A percentile compares a stretch with the other conserved stretches of the same genome.
These are phyloP conservation scores for Yponomeuta malinellus DNA, from an alignment of 2,888 invertebrate genomes.

Conservation along the genomic window DNA sequence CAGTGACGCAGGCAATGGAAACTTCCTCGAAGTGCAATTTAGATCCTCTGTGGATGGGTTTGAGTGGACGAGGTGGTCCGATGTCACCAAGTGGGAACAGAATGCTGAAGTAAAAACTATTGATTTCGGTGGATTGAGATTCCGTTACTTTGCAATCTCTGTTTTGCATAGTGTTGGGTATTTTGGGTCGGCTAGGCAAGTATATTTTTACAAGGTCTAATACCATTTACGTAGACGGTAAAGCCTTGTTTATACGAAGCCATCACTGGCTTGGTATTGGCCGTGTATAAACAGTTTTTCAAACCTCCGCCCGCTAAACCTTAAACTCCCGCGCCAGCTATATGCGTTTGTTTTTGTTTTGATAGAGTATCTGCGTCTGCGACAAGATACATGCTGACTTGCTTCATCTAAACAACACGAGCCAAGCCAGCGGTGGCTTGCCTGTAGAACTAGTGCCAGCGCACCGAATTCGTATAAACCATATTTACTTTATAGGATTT, in stretches of 20 bases:
- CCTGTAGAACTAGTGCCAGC: no score
- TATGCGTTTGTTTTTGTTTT: no score
- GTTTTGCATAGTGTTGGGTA: constrained; percentile 44
- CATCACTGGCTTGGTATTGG: no score
- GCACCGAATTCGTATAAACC: no score
- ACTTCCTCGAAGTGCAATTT: constrained; percentile 44
- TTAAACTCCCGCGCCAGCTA: no score
- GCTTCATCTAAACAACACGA: no score
- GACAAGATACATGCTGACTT: no score
- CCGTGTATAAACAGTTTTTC: no score
- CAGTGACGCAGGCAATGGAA: constrained; percentile 53
- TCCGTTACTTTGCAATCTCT: constrained; percentile 44
- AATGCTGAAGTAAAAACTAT: constrained; percentile 42
- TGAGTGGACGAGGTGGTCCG: constrained; percentile 40
- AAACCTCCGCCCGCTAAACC: no score
- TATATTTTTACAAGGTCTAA: constrained; percentile 32
- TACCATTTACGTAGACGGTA: not conserved
- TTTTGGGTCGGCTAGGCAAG: constrained; percentile 51
- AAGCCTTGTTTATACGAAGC: no score
- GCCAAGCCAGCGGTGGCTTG: no score
- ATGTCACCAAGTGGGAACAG: constrained; percentile 32
- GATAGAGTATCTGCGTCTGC: no score
- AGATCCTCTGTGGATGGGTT: constrained; percentile 39
- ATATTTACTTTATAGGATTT: not conserved
- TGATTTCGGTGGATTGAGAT: constrained; percentile 28